Base-by-base conservation (phyloP, 2,113 vertebrate genomes). In the Oncorhynchus nerka region DNA sequence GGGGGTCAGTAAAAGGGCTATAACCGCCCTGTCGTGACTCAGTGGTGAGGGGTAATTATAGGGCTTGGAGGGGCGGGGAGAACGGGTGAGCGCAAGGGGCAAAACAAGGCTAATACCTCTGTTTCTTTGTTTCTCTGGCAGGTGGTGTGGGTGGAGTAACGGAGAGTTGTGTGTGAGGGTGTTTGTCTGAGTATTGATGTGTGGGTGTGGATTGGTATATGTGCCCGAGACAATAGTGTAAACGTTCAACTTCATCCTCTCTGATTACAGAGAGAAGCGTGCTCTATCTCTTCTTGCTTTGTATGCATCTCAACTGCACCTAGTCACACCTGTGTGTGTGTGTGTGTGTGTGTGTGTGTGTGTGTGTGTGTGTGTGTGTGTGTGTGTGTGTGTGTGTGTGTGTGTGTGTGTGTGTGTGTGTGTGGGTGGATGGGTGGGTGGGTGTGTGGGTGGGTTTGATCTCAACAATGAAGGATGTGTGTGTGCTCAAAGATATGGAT, bases 201-300 rank as follows among this genome's bases (percentile, higher is more conserved):
- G 61, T 48, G 57, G 73, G 75, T 71, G 61, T 68, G 57, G 67
- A 75, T 71, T 39, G 73, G 49, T 75, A 68, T 71, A 48, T 59
- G 30, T 76, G 67, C 70, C 81, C 70, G 2, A 45, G 39, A 45
- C 39, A 45, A 45, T 77, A 79, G 74, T 48, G 65, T 70, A 76
- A 81, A 87, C 81, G 75, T 85, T 85, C 75, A 79, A 69, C 74
- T 73, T 76, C 28, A 48, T 72, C 59, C 70, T 45, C 76, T 83
- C 80, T 83, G 83, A 84, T 19, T 55, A 81, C 78, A 75, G 64
- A 79, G 67, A 72, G 65, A 73, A 49, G 66, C 81, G 61, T 81
- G 78, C 80, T 83, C 69, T 83, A 83, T 81, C 83, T 84, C 59
- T 74, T 57, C 9, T 79, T 74, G 77, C 77, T 87, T 87, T 87